Evolutionary conservation across 1,140 invertebrate species (phyloP).

Genomic region (Polypedilum pembai): DNA sequence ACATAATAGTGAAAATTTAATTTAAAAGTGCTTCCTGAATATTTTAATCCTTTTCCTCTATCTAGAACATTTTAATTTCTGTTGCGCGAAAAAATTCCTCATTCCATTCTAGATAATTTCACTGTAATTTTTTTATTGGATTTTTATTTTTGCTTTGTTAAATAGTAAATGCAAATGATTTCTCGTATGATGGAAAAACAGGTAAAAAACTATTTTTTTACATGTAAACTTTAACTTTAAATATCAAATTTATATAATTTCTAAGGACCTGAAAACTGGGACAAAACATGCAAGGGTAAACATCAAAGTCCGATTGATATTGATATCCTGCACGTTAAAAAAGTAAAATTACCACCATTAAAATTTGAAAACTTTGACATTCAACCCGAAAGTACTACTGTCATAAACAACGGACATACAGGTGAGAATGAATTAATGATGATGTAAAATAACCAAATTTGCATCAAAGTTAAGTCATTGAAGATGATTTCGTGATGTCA

Average conservation of each 20-base stretch:
- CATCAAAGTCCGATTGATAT: constrained; percentile 80
- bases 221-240: constrained; percentile 33
- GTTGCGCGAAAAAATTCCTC: too few relatives aligned
- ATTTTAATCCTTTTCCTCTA: too few relatives aligned
- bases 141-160: constrained; percentile 8
- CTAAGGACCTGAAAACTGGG: constrained; percentile 63
- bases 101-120: too few relatives aligned
- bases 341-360: constrained; percentile 49
- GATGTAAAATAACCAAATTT: too few relatives aligned
- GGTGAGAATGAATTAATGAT: constrained; percentile 44
- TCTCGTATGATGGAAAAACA: constrained; percentile 35
- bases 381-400: constrained; percentile 46
- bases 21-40: too few relatives aligned
- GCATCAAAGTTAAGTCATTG: not conserved
- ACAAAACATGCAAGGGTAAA: constrained; percentile 61
- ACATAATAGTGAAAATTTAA: too few relatives aligned
- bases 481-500: not conserved
- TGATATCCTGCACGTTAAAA: constrained; percentile 55
- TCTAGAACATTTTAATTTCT: too few relatives aligned
- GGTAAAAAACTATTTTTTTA: constrained; percentile 33
- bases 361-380: constrained; percentile 51
- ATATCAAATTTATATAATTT: too few relatives aligned
- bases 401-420: constrained; percentile 71
- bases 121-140: not conserved
- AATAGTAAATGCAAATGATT: constrained; percentile 33